Percentiles rank a stretch among this genome's conserved stretches.
These are phyloP conservation scores for Micrasema longulum DNA, from an alignment of 1,140 invertebrate species.

Conservation along the genomic window DNA sequence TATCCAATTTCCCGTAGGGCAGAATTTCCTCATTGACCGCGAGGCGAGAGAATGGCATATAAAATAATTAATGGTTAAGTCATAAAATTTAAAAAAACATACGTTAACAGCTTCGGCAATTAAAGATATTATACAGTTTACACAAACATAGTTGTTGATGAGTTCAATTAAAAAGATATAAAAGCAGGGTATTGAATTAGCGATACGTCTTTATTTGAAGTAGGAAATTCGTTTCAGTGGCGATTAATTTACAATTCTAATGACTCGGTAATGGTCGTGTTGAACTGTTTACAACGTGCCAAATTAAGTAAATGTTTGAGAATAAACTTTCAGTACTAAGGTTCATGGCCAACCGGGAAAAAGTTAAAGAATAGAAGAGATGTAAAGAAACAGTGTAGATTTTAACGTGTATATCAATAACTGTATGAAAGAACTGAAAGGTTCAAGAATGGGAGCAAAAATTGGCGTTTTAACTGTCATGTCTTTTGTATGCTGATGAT, in stretches of 20 bases:
- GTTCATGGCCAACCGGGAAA: neutral
- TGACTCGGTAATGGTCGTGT: neutral
- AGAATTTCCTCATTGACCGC: too few relatives aligned
- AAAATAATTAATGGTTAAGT: neutral
- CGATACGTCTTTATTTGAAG: neutral
- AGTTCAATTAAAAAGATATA: neutral
- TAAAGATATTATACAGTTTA: neutral
- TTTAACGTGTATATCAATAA: neutral
- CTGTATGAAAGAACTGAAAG: too few relatives aligned
- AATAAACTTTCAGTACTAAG: neutral
- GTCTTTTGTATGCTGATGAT: too few relatives aligned
- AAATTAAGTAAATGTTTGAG: slow-evolving; percentile 2
- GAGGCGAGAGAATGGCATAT: neutral
- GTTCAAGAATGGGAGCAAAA: too few relatives aligned
- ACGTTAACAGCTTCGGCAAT: too few relatives aligned
- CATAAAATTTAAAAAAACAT: neutral
- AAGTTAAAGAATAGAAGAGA: neutral
- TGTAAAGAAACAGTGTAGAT: neutral
- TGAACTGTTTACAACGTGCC: slow-evolving; percentile 15
- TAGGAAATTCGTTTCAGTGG: neutral
- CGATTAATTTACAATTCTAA: slow-evolving; percentile 12
- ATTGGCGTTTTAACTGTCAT: too few relatives aligned
- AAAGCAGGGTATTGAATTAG: neutral
- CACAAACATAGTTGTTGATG: neutral
- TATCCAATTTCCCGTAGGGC: too few relatives aligned